Percentiles rank a stretch among this genome's conserved stretches.
Evolutionary conservation across 2,113 vertebrate species (phyloP).

Genomic region (Anguilla japonica): DNA sequence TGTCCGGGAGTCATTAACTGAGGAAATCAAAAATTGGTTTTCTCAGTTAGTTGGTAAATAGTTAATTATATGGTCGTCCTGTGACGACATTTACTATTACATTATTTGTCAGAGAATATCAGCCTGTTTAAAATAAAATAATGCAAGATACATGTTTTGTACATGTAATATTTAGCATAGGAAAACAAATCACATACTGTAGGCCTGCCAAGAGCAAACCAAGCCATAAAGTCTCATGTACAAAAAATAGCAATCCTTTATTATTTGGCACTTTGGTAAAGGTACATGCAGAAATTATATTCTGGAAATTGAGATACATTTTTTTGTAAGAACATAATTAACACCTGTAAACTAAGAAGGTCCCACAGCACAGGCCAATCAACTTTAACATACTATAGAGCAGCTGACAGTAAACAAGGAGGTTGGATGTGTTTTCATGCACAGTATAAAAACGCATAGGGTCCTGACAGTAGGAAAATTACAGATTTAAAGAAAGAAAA

Average conservation of each 20-base stretch:
- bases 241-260: slow-evolving; percentile 4
- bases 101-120: no score
- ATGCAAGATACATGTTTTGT: background rate
- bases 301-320: background rate
- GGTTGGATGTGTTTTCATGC: background rate
- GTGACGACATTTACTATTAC: no score
- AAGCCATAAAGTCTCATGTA: background rate
- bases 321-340: background rate
- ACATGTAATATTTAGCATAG: background rate
- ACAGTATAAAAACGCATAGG: background rate
- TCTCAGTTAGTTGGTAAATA: no score
- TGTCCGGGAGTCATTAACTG: no score
- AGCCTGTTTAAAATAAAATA: background rate
- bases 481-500: background rate
- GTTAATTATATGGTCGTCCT: no score
- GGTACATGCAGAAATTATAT: background rate
- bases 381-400: background rate
- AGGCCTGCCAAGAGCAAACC: background rate
- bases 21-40: no score
- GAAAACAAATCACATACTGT: background rate
- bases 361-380: background rate
- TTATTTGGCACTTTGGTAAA: background rate
- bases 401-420: background rate
- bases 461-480: background rate
- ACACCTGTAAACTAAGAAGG: background rate